A percentile compares a stretch with the other conserved stretches of the same genome.
phyloP scores from a whole-genome alignment of 2,113 vertebrate species.

The Romanogobio albipinnatus region DNA sequence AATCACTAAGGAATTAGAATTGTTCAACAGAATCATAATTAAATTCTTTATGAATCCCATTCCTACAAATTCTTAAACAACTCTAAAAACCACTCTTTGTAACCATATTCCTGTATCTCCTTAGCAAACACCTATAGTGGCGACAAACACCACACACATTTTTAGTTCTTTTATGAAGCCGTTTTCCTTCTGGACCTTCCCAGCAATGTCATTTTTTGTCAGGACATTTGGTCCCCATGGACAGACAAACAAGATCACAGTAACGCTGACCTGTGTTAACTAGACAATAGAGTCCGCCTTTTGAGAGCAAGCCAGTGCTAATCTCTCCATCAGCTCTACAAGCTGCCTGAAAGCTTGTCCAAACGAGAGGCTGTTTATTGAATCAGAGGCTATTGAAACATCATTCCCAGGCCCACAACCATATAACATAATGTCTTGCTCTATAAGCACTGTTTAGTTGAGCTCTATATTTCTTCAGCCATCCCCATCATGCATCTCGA shows the following conservation, averaged over 20 bases:
- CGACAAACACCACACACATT: not conserved
- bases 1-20: not conserved
- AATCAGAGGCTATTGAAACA: slow-evolving; percentile 55
- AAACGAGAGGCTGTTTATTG: slow-evolving; percentile 51
- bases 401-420: slow-evolving; percentile 12
- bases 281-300: not conserved
- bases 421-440: slow-evolving; percentile 15
- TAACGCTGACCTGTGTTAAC: slow-evolving; percentile 13
- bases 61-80: not conserved
- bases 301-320: slow-evolving; percentile 3
- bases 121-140: not conserved
- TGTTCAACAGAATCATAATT: not conserved
- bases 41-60: not conserved
- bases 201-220: not conserved
- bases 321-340: slow-evolving; percentile 28
- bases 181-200: not conserved
- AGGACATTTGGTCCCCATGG: slow-evolving; percentile 3
- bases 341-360: slow-evolving; percentile 20
- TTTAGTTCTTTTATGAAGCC: not conserved
- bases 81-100: not conserved
- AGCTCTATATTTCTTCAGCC: slow-evolving; percentile 13
- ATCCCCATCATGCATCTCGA: slow-evolving; percentile 46
- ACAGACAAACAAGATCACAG: slow-evolving; percentile 24
- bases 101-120: not conserved
- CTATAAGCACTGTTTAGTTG: slow-evolving; percentile 4